phyloP scores from a whole-genome alignment of 2,113 vertebrate species.

The Bubo scandiacus region DNA sequence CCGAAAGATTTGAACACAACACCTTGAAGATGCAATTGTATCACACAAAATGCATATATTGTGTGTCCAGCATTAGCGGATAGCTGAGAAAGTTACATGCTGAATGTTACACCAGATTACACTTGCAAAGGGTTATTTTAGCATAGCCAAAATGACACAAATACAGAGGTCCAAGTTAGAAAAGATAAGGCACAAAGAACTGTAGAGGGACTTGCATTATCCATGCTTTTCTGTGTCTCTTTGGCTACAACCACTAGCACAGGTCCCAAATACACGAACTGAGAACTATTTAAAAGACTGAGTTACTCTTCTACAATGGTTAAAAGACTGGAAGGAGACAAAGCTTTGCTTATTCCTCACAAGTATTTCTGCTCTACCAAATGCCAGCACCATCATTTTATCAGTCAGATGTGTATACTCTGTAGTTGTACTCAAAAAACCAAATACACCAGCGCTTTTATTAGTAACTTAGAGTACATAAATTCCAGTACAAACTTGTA shows the following conservation, averaged over 20 bases:
- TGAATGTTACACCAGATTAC: not conserved
- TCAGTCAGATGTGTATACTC: not conserved
- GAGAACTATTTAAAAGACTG: not conserved
- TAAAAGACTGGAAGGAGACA: not conserved
- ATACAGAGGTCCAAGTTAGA: not conserved
- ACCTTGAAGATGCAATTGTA: not conserved
- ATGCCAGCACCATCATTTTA: not conserved
- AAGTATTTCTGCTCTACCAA: not conserved
- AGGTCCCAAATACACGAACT: not conserved
- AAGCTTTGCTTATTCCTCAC: not conserved
- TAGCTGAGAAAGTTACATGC: not conserved
- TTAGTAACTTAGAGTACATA: slow-evolving; percentile 39
- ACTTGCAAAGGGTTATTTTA: not conserved
- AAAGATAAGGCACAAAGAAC: not conserved
- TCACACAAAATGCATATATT: not conserved
- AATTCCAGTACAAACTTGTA: slow-evolving; percentile 42
- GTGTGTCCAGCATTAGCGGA: not conserved
- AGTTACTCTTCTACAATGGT: not conserved
- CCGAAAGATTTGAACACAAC: not conserved
- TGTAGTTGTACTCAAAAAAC: not conserved
- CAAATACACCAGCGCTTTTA: not conserved
- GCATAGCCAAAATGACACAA: not conserved
- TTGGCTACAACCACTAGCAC: not conserved
- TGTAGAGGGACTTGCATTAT: not conserved
- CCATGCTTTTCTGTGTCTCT: not conserved